These are phyloP conservation scores for Aporrectodea caliginosa DNA, from an alignment of 1,140 invertebrate species.

Conservation along the genomic window DNA sequence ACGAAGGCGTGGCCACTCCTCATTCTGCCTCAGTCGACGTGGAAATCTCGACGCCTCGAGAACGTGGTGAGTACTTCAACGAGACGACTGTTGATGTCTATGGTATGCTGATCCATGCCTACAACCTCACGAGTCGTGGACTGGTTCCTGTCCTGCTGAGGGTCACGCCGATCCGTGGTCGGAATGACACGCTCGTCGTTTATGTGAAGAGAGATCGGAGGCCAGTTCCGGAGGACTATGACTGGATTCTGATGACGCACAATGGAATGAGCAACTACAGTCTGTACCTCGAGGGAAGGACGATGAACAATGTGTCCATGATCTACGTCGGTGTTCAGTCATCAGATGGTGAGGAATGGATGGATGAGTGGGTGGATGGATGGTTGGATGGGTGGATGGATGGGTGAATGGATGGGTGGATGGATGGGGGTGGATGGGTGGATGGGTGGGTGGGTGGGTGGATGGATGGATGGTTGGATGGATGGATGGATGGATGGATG, in stretches of 20 bases:
- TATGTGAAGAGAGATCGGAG: not conserved
- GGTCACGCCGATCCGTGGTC: not conserved
- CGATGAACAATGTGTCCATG: not conserved
- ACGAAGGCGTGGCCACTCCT: too few relatives aligned
- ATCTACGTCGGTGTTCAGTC: not conserved
- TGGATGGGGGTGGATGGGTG: too few relatives aligned
- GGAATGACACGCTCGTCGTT: not conserved
- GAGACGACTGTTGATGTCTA: too few relatives aligned
- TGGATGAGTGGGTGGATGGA: too few relatives aligned
- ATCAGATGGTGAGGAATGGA: not conserved
- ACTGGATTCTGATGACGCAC: not conserved
- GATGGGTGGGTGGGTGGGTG: too few relatives aligned
- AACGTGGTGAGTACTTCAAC: too few relatives aligned
- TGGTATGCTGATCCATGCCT: not conserved
- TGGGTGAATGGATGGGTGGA: too few relatives aligned
- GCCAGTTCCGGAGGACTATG: not conserved
- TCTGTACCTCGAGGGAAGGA: not conserved
- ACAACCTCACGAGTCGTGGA: not conserved
- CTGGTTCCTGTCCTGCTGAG: not conserved
- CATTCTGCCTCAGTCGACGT: too few relatives aligned
- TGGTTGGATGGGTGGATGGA: too few relatives aligned
- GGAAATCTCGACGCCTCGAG: too few relatives aligned
- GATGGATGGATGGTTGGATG: too few relatives aligned
- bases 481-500: too few relatives aligned
- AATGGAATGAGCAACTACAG: not conserved